Evolutionary conservation across 2,797 vertebrate species (phyloP), one percentile per base, ranked within the genome.

Genomic region (Arnoldichthys spilopterus): DNA sequence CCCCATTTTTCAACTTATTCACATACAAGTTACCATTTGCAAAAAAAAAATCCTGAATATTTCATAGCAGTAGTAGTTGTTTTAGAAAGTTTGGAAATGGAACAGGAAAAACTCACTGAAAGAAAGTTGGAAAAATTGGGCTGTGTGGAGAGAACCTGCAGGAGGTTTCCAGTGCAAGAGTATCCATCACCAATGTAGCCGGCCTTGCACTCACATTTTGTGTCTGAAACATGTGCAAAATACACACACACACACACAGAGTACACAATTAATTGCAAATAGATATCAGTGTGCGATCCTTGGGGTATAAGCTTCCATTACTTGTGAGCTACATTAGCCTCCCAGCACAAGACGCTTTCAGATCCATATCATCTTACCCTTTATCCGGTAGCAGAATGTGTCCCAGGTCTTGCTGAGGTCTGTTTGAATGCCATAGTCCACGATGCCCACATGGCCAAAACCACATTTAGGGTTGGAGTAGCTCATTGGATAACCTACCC

Each of bases 391-490:
- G 90, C 98, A 99, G 94, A 96, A 99, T 34, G 92, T 89, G 26
- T 99, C 96, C 96, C 97, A 98, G n/a, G 84, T 95, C 89, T 97
- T 96, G 0, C 92, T 95, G 81, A 93, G 85, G 81, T 96, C 95
- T 70, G 37, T 84, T 75, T 96, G 94, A 11, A 13, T 40, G 0
- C 97, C 96, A 0, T 99, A 99, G 87, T 99, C 96, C 56, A 99
- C 94, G 0, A 99, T 97, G 69, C 98, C 98, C 0, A 99, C 91
- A 0, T 95, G 77, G 0, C 96, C 97, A 0, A 91, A 92, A 15
- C 98, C 97, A 1, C 98, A 99, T 12, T 92, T 95, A 13, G 90
- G 91, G 73, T 91, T 95, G 76, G 96, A 85, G 45, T 91, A 97
- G 79, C 91, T 93, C 0, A 96, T 98, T 0, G 98, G 97, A 86